Evolutionary conservation across 2,113 vertebrate genomes (phyloP).

Genomic region (Porphyrio hochstetteri): DNA sequence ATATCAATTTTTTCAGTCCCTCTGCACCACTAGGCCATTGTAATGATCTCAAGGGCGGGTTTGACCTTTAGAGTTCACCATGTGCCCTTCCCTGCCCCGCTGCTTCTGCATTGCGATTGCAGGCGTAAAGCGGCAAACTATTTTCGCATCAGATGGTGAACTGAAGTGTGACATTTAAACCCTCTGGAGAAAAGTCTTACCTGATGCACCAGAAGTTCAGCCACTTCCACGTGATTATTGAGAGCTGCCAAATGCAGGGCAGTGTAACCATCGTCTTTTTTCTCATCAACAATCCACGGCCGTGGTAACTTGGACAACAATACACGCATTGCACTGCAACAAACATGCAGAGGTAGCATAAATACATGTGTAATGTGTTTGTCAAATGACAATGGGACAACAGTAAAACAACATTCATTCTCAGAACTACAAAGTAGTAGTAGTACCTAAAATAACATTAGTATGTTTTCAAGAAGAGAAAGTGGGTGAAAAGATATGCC

Average conservation of each 20-base stretch:
- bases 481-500: neutral
- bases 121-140: neutral
- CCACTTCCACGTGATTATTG: slow-evolving; percentile 99
- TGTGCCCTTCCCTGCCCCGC: neutral
- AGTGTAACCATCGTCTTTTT: slow-evolving; percentile 98
- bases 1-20: neutral
- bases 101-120: neutral
- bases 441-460: neutral
- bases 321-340: slow-evolving; percentile 94
- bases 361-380: neutral
- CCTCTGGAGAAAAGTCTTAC: slow-evolving; percentile 70
- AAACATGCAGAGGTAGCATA: neutral
- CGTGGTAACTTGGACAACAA: slow-evolving; percentile 94
- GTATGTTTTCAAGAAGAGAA: neutral
- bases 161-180: slow-evolving; percentile 7
- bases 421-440: neutral
- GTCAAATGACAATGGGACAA: neutral
- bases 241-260: slow-evolving; percentile 96
- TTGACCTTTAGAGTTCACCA: neutral
- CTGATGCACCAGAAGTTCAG: slow-evolving; percentile 97
- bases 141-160: neutral
- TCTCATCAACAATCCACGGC: slow-evolving; percentile 99
- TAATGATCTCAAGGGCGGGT: neutral
- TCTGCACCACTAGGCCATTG: neutral
- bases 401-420: neutral